A percentile compares a stretch with the other conserved stretches of the same genome.
Evolutionary conservation across 2,797 vertebrate genomes (phyloP).

Genomic region (Trematomus bernacchii): DNA sequence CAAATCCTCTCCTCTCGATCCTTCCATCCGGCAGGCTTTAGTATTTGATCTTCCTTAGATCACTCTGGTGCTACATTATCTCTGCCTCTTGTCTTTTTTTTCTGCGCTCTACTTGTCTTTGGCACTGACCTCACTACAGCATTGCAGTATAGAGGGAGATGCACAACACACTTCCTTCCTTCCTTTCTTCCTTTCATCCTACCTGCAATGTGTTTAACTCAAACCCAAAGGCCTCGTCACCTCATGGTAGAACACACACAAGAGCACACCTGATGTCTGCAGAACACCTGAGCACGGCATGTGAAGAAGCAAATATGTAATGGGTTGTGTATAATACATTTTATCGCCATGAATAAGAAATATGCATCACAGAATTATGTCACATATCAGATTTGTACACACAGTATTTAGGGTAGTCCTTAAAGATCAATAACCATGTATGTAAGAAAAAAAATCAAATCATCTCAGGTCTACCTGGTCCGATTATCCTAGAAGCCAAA

Average conservation of each 20-base stretch:
- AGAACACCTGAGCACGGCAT: slow-evolving; percentile 37
- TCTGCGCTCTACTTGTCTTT: slow-evolving; percentile 67
- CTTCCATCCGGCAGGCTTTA: slow-evolving; percentile 56
- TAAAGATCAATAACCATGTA: not conserved
- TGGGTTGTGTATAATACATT: not conserved
- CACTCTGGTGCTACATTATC: slow-evolving; percentile 66
- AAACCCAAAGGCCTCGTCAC: slow-evolving; percentile 45
- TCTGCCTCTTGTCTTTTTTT: slow-evolving; percentile 44
- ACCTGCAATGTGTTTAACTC: slow-evolving; percentile 65
- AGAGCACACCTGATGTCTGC: slow-evolving; percentile 35
- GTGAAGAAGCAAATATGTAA: not conserved
- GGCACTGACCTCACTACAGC: slow-evolving; percentile 76
- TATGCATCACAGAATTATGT: not conserved
- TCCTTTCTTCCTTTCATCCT: slow-evolving; percentile 49
- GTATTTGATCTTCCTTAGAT: slow-evolving; percentile 71
- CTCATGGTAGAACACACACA: slow-evolving; percentile 31
- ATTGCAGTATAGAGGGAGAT: slow-evolving; percentile 74
- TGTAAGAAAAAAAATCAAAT: not conserved
- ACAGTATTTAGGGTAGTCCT: not conserved
- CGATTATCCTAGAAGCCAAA: not conserved
- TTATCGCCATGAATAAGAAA: not conserved
- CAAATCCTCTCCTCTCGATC: slow-evolving; percentile 47
- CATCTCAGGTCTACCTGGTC: not conserved
- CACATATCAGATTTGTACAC: not conserved
- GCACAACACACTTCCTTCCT: slow-evolving; percentile 63